phyloP scores from a whole-genome alignment of 2,113 vertebrate genomes.

The Syngnathus typhle region DNA sequence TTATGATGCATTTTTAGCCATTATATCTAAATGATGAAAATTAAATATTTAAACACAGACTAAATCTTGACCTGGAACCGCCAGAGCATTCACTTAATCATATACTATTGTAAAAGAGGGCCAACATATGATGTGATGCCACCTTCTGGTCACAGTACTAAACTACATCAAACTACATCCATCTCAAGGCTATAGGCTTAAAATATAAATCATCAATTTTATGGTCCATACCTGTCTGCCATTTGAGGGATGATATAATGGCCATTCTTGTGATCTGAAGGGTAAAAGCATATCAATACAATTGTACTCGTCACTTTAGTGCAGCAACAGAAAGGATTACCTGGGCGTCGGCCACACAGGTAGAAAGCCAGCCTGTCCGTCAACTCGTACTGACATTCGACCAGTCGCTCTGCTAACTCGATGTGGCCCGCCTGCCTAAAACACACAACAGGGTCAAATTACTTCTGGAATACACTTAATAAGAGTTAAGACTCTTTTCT shows the following conservation, averaged over 20 bases:
- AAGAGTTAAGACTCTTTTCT: neutral
- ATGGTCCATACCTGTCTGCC: conserved; percentile 89
- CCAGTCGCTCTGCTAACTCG: conserved; percentile 90
- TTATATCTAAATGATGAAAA: conserved; percentile 15
- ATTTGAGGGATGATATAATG: conserved; percentile 99
- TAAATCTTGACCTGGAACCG: conserved; percentile 7
- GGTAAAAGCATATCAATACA: conserved; percentile 6
- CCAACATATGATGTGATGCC: conserved; percentile 30
- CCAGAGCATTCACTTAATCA: neutral
- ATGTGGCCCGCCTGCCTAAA: conserved; percentile 92
- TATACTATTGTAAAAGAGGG: conserved; percentile 7
- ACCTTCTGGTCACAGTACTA: conserved; percentile 55
- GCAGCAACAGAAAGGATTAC: conserved; percentile 60
- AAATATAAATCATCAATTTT: neutral
- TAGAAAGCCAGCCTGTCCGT: conserved; percentile 95
- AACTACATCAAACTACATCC: conserved; percentile 33
- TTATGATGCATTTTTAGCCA: conserved; percentile 27
- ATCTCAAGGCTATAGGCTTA: conserved; percentile 11
- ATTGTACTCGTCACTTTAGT: neutral
- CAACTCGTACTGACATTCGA: conserved; percentile 97
- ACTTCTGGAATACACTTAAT: neutral
- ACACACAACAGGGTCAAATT: conserved; percentile 28
- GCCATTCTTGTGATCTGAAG: conserved; percentile 94
- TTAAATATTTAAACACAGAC: conserved; percentile 16
- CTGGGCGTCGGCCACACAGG: conserved; percentile 92